Percentiles rank a stretch among this genome's conserved stretches.
Conservation (phyloP, 2,113 vertebrate genomes). For the Cinclus cinclus region DNA sequence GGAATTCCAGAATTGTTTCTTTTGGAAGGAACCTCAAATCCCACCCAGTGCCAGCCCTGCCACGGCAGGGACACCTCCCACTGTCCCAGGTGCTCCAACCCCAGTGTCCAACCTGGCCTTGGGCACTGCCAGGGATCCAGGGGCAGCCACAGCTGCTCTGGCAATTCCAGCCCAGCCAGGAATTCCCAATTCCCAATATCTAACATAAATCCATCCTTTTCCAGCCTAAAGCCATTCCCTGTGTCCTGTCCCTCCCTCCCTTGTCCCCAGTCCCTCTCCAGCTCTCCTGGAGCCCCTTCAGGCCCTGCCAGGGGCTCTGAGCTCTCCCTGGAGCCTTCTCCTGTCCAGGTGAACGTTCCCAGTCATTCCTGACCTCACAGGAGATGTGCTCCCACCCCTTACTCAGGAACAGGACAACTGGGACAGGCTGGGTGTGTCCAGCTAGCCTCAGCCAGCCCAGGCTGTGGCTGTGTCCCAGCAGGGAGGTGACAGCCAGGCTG, state of each 20-base stretch:
- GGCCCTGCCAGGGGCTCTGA: neutral
- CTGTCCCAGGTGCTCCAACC: neutral
- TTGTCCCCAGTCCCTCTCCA: neutral
- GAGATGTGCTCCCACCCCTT: neutral
- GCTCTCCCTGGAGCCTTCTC: neutral
- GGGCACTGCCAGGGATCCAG: neutral
- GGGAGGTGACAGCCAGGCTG: neutral
- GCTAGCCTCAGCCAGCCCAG: neutral
- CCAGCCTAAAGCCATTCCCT: neutral
- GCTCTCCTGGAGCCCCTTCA: neutral
- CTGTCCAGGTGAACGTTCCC: neutral
- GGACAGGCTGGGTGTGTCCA: accelerated
- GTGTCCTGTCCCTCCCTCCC: neutral
- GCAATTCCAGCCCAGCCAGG: neutral
- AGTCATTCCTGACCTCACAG: neutral
- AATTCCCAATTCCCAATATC: neutral
- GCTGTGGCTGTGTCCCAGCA: neutral
- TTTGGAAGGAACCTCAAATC: neutral
- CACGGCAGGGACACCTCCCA: neutral
- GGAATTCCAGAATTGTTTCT: neutral
- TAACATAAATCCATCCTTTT: no score
- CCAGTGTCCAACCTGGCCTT: neutral
- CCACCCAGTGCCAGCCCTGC: neutral
- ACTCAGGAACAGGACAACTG: accelerated
- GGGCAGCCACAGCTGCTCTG: neutral